A percentile compares a stretch with the other conserved stretches of the same genome.
Evolutionary conservation across 2,888 invertebrate species (phyloP).

Genomic region (Cerceris ruficornis): DNA sequence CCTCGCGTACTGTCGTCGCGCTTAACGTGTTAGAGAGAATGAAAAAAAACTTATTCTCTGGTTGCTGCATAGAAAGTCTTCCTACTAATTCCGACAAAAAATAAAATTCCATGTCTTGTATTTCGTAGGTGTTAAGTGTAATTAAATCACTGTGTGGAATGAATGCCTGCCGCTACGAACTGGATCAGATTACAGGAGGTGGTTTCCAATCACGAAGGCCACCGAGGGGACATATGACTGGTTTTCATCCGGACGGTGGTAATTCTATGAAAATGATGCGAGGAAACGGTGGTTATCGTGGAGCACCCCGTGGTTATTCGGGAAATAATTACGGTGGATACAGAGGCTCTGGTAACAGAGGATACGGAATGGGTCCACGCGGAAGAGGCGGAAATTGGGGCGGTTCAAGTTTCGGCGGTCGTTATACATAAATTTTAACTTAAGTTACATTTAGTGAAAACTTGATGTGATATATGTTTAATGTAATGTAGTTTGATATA

Average conservation of each 20-base stretch:
- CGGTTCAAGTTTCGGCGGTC: constrained; percentile 57
- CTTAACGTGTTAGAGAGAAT: too few relatives aligned
- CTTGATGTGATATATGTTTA: neutral
- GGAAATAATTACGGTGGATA: constrained; percentile 62
- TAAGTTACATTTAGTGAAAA: constrained; percentile 6
- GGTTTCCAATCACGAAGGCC: constrained; percentile 83
- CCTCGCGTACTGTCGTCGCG: too few relatives aligned
- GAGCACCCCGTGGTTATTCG: constrained; percentile 45
- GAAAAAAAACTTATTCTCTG: too few relatives aligned
- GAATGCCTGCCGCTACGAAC: constrained; percentile 89
- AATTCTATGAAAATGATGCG: constrained; percentile 81
- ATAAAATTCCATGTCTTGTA: constrained; percentile 8
- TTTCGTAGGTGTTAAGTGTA: constrained; percentile 85
- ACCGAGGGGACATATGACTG: constrained; percentile 80
- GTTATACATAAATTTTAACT: constrained; percentile 39
- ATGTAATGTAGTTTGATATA: neutral
- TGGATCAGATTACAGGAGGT: constrained; percentile 83
- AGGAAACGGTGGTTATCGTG: constrained; percentile 64
- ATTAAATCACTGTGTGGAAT: constrained; percentile 89
- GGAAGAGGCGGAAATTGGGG: constrained; percentile 69
- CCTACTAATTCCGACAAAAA: neutral
- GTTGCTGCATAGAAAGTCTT: neutral
- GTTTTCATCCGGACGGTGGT: constrained; percentile 74
- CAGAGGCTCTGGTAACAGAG: constrained; percentile 61
- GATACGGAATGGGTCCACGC: constrained; percentile 51